Evolutionary conservation across 2,797 vertebrate genomes (phyloP).

Genomic region (Phoeniculus purpureus): DNA sequence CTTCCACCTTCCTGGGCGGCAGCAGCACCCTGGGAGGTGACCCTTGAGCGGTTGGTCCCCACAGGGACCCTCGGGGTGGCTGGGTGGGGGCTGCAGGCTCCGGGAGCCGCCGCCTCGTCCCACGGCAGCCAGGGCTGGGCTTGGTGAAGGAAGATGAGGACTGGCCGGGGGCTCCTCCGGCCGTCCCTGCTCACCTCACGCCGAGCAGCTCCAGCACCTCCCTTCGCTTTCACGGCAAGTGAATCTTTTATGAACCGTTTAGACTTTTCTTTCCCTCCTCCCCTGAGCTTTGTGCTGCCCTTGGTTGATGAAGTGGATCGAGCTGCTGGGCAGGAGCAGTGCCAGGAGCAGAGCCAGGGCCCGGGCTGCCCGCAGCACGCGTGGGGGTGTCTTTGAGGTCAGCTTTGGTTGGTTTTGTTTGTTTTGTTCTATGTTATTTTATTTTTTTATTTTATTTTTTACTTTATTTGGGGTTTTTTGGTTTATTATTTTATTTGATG

Average conservation of each 20-base stretch:
- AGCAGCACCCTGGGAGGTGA: rapidly evolving
- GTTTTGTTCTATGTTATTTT: background rate
- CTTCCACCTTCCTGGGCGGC: rapidly evolving
- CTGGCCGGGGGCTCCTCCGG: rapidly evolving
- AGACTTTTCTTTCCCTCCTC: background rate
- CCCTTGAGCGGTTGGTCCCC: rapidly evolving
- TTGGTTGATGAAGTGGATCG: background rate
- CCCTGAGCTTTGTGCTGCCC: background rate
- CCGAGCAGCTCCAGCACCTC: background rate
- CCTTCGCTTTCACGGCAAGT: background rate
- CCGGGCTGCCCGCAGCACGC: background rate
- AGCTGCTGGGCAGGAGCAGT: background rate
- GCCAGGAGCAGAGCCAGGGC: background rate
- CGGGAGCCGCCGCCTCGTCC: background rate
- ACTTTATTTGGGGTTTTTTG: no score
- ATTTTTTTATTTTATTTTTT: no score
- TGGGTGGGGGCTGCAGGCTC: rapidly evolving
- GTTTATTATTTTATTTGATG: no score
- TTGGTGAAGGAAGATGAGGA: rapidly evolving
- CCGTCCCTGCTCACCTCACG: rapidly evolving
- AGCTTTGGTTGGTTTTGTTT: background rate
- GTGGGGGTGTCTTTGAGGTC: no score
- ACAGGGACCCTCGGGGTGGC: background rate
- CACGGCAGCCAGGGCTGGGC: rapidly evolving
- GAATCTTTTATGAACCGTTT: constrained; percentile 49